Base-by-base conservation (phyloP, 2,888 invertebrate species). In the Amphipyra tragopoginis region DNA sequence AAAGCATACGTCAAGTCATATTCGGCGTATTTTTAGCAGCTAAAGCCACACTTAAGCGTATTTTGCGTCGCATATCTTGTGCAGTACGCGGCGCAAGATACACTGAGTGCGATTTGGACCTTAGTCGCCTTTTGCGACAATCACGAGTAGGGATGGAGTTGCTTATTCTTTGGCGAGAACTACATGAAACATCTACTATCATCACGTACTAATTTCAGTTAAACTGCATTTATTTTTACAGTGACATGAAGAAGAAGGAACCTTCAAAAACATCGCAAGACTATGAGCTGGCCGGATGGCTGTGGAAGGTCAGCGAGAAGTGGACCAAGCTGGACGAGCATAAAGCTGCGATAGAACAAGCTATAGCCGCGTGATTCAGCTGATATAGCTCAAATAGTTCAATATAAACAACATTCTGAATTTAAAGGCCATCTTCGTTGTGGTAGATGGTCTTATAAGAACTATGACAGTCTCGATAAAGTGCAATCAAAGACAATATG, bases 241-340 rank as follows among this genome's bases (percentile, higher is more conserved):
- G 97, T 59, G 93, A 96, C 77, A 95, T 95, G 86, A 88, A 94
- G 81, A 91, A 93, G 72, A 85, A 83, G 5, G 88, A 94, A 10
- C 90, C 95, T 1, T 92, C 96, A 0, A 82, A 89, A n/a, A 84
- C 89, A 45, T 96, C 95, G 0, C 87, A 95, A 63, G 95, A 97
- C 82, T 95, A 95, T 74, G 91, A 93, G 42, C 83, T 95, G 34
- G 95, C 96, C 0, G 88, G 89, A 59, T 97, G 98, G 96, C 85
- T 98, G 70, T 98, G 98, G 98, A 87, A 93, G 61, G 97, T 97
- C 51, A 98, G 97, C 93, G 97, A 97, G 90, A 97, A 96, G 83
- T 98, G 98, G 98, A 97, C 97, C 14, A 83, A 85, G 40, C 77
- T 91, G 5, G 77, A 87, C 40, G 88, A 93, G 11, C 87, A 89